A percentile compares a stretch with the other conserved stretches of the same genome.
Conservation (phyloP, 2,113 vertebrate species). For the Danionella cerebrum region DNA sequence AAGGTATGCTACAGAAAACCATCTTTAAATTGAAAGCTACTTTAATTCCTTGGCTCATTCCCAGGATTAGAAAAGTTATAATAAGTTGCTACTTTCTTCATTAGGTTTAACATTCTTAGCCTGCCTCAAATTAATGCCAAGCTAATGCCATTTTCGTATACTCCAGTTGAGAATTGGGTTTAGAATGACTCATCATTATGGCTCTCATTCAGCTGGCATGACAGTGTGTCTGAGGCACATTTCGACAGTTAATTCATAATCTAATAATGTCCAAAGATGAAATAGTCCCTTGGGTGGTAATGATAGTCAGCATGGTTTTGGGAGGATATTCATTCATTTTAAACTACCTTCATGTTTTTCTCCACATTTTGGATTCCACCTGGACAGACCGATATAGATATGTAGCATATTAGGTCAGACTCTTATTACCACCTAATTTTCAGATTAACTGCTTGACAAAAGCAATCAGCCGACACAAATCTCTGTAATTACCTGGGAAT, state of each 20-base stretch:
- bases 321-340: background rate
- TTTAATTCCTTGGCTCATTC: slow-evolving; percentile 11
- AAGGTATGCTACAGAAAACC: too few species aligned
- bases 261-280: background rate
- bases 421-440: slow-evolving; percentile 32
- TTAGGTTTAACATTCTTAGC: background rate
- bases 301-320: background rate
- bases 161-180: background rate
- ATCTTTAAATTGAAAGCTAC: background rate
- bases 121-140: background rate
- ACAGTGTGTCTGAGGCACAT: background rate
- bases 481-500: slow-evolving; percentile 24
- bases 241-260: slow-evolving; percentile 8
- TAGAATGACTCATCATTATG: background rate
- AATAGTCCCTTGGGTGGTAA: background rate
- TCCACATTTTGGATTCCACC: background rate
- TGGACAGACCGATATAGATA: slow-evolving; percentile 8
- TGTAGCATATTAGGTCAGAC: background rate
- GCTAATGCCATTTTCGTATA: background rate
- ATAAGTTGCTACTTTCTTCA: background rate
- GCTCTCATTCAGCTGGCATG: background rate
- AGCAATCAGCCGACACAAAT: slow-evolving; percentile 4
- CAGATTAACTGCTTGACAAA: slow-evolving; percentile 25
- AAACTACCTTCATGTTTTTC: background rate
- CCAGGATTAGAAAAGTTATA: background rate